phyloP scores from a whole-genome alignment of 2,888 invertebrate genomes.

The Eledone cirrhosa region DNA sequence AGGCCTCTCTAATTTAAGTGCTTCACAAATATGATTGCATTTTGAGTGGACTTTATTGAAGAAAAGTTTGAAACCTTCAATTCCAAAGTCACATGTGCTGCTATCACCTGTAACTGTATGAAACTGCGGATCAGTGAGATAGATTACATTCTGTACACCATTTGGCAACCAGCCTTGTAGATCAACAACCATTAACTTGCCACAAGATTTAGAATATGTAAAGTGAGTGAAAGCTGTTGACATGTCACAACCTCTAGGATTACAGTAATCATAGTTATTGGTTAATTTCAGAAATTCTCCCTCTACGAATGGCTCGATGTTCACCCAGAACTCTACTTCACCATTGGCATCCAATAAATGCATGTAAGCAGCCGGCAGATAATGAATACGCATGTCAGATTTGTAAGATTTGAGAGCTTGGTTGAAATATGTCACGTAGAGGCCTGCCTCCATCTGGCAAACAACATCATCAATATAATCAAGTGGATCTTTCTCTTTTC shows the following conservation, averaged over 20 bases:
- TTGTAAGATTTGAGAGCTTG: constrained; percentile 33
- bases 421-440: constrained; percentile 40
- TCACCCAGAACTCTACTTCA: constrained; percentile 35
- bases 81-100: constrained; percentile 34
- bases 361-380: constrained; percentile 34
- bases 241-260: constrained; percentile 31
- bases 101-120: constrained; percentile 30
- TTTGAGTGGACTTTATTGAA: constrained; percentile 35
- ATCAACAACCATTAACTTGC: constrained; percentile 37
- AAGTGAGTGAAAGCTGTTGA: constrained; percentile 38
- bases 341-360: constrained; percentile 32
- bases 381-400: constrained; percentile 32
- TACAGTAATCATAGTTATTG: constrained; percentile 34
- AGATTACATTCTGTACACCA: constrained; percentile 34
- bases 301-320: constrained; percentile 38
- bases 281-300: constrained; percentile 38
- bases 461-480: constrained; percentile 39
- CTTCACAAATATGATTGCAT: constrained; percentile 35
- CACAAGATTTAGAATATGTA: constrained; percentile 32
- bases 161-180: constrained; percentile 39
- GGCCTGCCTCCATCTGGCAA: constrained; percentile 39
- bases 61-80: constrained; percentile 35
- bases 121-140: constrained; percentile 39
- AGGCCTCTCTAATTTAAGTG: constrained; percentile 31
- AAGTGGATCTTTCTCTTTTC: constrained; percentile 27